Evolutionary conservation across 1,140 invertebrate species (phyloP).

Genomic region (Sesamia nonagrioides): DNA sequence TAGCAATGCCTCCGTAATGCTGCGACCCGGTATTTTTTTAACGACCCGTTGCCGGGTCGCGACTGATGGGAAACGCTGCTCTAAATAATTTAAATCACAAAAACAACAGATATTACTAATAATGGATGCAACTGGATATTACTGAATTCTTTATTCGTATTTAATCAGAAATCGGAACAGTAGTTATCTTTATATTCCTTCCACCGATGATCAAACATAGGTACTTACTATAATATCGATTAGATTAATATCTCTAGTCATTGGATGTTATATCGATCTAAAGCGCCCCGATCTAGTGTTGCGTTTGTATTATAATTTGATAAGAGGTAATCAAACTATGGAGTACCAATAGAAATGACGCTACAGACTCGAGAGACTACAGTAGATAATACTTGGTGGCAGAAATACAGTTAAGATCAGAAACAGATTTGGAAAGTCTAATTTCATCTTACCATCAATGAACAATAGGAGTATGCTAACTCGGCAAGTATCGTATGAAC

Average conservation of each 20-base stretch:
- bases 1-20: too few relatives aligned
- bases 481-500: too few relatives aligned
- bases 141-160: background rate
- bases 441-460: too few relatives aligned
- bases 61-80: too few relatives aligned
- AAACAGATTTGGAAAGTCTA: too few relatives aligned
- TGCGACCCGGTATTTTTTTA: too few relatives aligned
- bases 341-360: constrained; percentile 10
- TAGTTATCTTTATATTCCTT: constrained; percentile 30
- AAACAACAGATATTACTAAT: too few relatives aligned
- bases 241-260: constrained; percentile 23
- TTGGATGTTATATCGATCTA: constrained; percentile 22
- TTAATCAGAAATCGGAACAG: constrained; percentile 27
- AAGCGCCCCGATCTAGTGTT: constrained; percentile 15
- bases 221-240: constrained; percentile 1
- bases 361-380: background rate
- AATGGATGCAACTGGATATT: background rate
- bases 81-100: too few relatives aligned
- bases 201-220: constrained; percentile 13
- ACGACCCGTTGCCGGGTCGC: too few relatives aligned
- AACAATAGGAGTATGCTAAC: too few relatives aligned
- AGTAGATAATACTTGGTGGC: background rate
- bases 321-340: constrained; percentile 26
- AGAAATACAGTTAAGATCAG: background rate
- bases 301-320: constrained; percentile 25